Evolutionary conservation across 2,888 invertebrate genomes (phyloP).

Genomic region (Ennomos fuscantarius): DNA sequence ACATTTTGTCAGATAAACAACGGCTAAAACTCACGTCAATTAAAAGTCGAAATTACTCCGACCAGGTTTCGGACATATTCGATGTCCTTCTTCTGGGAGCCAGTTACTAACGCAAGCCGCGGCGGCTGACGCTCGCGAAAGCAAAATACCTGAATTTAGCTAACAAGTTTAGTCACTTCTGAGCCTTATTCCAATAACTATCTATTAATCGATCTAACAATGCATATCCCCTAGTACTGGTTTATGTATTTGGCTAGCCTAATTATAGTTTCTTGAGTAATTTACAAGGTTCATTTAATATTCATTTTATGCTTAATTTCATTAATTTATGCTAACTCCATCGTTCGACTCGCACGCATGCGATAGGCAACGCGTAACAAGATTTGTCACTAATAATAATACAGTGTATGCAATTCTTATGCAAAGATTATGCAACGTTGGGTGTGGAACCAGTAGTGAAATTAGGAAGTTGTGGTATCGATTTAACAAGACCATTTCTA

Average conservation of each 20-base stretch:
- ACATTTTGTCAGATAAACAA: too few relatives aligned
- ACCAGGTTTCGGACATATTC: too few relatives aligned
- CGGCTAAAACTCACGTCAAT: too few relatives aligned
- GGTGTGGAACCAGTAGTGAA: conserved; percentile 20
- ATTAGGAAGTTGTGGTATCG: conserved; percentile 26
- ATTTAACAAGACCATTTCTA: conserved; percentile 23
- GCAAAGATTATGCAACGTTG: conserved; percentile 24
- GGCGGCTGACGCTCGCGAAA: too few relatives aligned
- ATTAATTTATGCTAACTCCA: conserved; percentile 23
- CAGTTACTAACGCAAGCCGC: too few relatives aligned
- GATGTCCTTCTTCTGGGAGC: too few relatives aligned
- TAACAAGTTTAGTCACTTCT: neutral
- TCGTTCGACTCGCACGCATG: conserved; percentile 18
- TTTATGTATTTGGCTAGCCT: conserved; percentile 10
- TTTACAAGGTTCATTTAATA: conserved; percentile 12
- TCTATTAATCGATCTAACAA: conserved; percentile 6
- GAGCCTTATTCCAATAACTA: conserved; percentile 1
- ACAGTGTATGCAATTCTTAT: conserved; percentile 31
- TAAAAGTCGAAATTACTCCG: too few relatives aligned
- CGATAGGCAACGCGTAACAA: conserved; percentile 19
- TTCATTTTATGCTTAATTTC: conserved; percentile 19
- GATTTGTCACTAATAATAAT: conserved; percentile 31
- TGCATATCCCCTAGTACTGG: conserved; percentile 14
- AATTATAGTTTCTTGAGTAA: conserved; percentile 16
- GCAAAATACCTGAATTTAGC: too few relatives aligned